phyloP scores from a whole-genome alignment of 2,888 invertebrate species.

The Megamerina dolium region DNA sequence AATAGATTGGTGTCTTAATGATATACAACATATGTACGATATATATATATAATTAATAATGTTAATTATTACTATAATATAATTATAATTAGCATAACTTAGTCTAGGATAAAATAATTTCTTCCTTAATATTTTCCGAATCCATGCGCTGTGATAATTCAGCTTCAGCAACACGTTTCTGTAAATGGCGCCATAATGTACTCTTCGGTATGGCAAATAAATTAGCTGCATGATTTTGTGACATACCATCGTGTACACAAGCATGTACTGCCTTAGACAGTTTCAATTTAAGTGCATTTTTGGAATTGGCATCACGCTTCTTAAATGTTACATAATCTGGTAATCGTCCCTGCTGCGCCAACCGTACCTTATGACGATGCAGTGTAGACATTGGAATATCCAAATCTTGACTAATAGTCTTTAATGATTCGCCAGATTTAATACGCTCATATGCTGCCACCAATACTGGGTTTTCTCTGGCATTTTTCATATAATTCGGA shows the following conservation, averaged over 20 bases:
- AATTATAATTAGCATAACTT: background rate
- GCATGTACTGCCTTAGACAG: slow-evolving; percentile 45
- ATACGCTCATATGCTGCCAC: slow-evolving; percentile 42
- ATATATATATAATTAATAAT: background rate
- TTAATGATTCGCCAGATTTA: slow-evolving; percentile 44
- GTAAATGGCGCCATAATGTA: slow-evolving; percentile 47
- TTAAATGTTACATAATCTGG: slow-evolving; percentile 44
- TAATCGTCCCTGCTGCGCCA: slow-evolving; percentile 42
- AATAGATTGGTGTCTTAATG: too few relatives aligned
- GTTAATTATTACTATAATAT: background rate
- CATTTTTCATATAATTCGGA: slow-evolving; percentile 42
- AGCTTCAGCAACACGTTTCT: slow-evolving; percentile 34
- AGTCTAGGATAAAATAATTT: slow-evolving; percentile 29
- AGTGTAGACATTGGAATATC: slow-evolving; percentile 50
- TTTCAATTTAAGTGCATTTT: slow-evolving; percentile 43
- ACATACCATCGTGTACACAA: slow-evolving; percentile 45
- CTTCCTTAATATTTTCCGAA: slow-evolving; percentile 27
- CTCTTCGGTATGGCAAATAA: slow-evolving; percentile 48
- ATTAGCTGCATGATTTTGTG: slow-evolving; percentile 48
- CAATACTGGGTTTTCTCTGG: slow-evolving; percentile 43
- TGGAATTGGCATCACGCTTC: slow-evolving; percentile 43
- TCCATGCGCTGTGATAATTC: slow-evolving; percentile 22
- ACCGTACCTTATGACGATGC: slow-evolving; percentile 46
- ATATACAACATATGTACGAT: too few relatives aligned
- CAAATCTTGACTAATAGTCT: slow-evolving; percentile 44